Base-by-base conservation (phyloP, 2,113 vertebrate species). In the Pollachius pollachius region DNA sequence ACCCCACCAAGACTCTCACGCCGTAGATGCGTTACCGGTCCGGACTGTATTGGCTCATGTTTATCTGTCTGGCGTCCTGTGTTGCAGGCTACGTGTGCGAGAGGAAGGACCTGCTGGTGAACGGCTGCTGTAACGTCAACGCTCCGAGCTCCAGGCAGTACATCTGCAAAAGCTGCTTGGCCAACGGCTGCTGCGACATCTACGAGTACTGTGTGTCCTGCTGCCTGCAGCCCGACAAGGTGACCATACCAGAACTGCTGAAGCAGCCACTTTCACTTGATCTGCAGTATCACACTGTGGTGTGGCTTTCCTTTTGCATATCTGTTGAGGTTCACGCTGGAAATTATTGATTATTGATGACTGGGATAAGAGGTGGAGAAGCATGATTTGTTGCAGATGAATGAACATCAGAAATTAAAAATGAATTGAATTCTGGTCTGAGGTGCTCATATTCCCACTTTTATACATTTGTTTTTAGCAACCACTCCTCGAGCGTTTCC, bases 181-280 rank as follows among this genome's bases (percentile, higher is more conserved):
- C 93, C 76, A 95, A 92, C 0, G 96, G 95, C 77, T 99, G 97
- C 90, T 99, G 97, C 52, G 93, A 94, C 0, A 64, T 96, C 34
- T 99, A 99, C 0, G 97, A 99, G 86, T 91, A 93, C 71, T 99
- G 97, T 0, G 96, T 99, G 0, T 98, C 97, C 70, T 99, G 97
- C 78, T 99, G 97, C 85, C 93, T 99, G 37, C 96, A 97, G 85
- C 97, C 96, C 59, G 95, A 91, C 83, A 98, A 99, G 95, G 97
- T 98, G n/a, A 61, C 17, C 19, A 52, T 65, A 64, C 41, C 34
- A 61, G 17, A 61, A 61, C 59, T 21, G n/a, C 11, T 61, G 3
- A 13, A 25, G 23, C 2, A 12, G 58, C 58, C 2, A 2, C n/a
- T 18, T 18, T 60, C 3, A 15, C 19, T 62, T 1, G 27, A 25